Percentiles rank a stretch among this genome's conserved stretches.
These are phyloP conservation scores for Sebastes trivittatus DNA, from an alignment of 2,797 vertebrate genomes.

Conservation along the genomic window DNA sequence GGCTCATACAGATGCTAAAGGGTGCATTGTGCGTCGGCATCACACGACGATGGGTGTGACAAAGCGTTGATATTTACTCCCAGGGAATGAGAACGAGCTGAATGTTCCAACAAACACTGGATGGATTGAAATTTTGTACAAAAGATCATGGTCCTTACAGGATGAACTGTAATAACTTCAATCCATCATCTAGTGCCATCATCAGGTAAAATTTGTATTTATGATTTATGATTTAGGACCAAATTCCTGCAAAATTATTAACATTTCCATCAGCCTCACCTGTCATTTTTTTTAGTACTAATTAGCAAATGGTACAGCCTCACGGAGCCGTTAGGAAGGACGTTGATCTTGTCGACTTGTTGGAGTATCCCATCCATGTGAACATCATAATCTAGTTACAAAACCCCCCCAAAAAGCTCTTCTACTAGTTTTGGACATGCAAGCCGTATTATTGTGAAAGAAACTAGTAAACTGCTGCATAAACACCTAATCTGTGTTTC, in stretches of 20 bases:
- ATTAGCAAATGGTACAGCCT: background rate
- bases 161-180: background rate
- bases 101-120: background rate
- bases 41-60: too few relatives aligned
- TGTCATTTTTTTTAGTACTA: background rate
- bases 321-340: background rate
- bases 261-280: background rate
- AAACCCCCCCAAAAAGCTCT: background rate
- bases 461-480: background rate
- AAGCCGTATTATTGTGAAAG: background rate
- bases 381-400: background rate
- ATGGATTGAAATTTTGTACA: background rate
- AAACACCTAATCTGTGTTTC: background rate
- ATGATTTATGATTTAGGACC: too few relatives aligned
- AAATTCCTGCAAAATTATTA: background rate
- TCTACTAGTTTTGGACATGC: background rate
- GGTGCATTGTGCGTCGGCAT: too few relatives aligned
- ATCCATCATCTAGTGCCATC: background rate
- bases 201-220: background rate
- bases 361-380: background rate
- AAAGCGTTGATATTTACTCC: too few relatives aligned
- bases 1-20: too few relatives aligned
- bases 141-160: background rate
- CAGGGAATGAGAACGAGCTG: too few relatives aligned
- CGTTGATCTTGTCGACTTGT: background rate